Evolutionary conservation across 2,113 vertebrate genomes (phyloP), one percentile per base, ranked within the genome.

Genomic region (Scophthalmus maximus): DNA sequence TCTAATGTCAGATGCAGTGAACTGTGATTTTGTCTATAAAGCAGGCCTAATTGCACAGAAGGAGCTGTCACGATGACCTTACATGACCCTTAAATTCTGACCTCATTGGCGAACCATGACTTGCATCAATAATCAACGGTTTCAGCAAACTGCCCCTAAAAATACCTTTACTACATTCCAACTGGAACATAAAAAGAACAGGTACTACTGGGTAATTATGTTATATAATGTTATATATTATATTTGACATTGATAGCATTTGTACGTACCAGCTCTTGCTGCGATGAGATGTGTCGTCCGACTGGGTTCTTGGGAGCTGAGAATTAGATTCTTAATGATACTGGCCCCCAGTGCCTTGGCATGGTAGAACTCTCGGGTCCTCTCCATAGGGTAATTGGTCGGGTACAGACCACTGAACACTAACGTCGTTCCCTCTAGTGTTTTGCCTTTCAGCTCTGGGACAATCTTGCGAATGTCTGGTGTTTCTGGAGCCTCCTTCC

Each of bases 391-490:
- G 77, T 96, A 97, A 85, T 96, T 98, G 8, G 98, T 98, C 0
- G 97, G 98, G 85, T 98, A 96, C 5, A 99, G 93, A 29, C 98
- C 97, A 0, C 97, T 98, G 91, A 99, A 99, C 46, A 95, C 93
- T 5, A 99, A 83, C 1, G 81, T 95, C 0, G 94, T 95, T 1
- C 94, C 95, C 0, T 94, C 94, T 75, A 99, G 89, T 6, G 96
- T 94, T 53, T 93, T 95, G 83, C 94, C 91, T 88, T 96, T 97
- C 49, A 99, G 90, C 88, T 99, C 97, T 0, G 98, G 98, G 18
- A 97, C 96, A 3, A 98, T 98, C 84, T 90, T 96, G 8, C 97
- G 95, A 55, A 99, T 97, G 82, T 99, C 98, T 0, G 97, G 98
- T 59, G 84, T 91, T 42, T 96, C 95, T 0, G 82, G 47, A 0